Percentiles rank a stretch among this genome's conserved stretches.
Evolutionary conservation across 2,797 vertebrate species (phyloP).

Genomic region (Orientallactaga sibirica): DNA sequence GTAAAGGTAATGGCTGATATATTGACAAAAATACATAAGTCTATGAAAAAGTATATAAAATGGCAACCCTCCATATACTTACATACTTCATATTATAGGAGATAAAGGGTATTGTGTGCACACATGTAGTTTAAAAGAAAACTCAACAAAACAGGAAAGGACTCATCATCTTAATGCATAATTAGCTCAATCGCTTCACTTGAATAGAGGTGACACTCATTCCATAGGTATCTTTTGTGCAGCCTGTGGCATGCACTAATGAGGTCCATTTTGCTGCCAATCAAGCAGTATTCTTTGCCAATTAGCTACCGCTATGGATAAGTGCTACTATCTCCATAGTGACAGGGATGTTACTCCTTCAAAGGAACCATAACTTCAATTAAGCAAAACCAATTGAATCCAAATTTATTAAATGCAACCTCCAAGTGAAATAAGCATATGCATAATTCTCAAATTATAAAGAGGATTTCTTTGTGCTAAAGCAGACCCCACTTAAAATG

Average conservation of each 20-base stretch:
- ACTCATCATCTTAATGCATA: not conserved
- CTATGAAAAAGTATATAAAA: too few relatives aligned
- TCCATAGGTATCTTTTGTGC: not conserved
- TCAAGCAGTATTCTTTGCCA: constrained; percentile 45
- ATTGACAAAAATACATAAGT: not conserved
- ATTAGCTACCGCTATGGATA: constrained; percentile 11
- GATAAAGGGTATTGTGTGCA: not conserved
- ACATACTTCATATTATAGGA: not conserved
- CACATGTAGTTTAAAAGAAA: constrained; percentile 14
- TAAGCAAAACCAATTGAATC: constrained; percentile 52
- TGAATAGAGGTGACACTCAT: not conserved
- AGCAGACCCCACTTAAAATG: constrained; percentile 1
- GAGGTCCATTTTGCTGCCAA: constrained; percentile 40
- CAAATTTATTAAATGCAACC: constrained; percentile 6
- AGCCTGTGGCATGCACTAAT: not conserved
- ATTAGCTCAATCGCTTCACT: not conserved
- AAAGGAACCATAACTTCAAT: constrained; percentile 48
- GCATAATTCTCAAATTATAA: constrained; percentile 19
- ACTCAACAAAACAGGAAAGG: not conserved
- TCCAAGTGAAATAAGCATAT: constrained; percentile 20
- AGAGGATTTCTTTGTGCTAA: not conserved
- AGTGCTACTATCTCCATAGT: constrained; percentile 40
- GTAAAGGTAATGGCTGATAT: not conserved
- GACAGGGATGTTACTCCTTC: constrained; percentile 46
- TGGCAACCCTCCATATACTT: too few relatives aligned